Conservation (phyloP, 2,113 vertebrate genomes). For the Malurus alboscapulatus region DNA sequence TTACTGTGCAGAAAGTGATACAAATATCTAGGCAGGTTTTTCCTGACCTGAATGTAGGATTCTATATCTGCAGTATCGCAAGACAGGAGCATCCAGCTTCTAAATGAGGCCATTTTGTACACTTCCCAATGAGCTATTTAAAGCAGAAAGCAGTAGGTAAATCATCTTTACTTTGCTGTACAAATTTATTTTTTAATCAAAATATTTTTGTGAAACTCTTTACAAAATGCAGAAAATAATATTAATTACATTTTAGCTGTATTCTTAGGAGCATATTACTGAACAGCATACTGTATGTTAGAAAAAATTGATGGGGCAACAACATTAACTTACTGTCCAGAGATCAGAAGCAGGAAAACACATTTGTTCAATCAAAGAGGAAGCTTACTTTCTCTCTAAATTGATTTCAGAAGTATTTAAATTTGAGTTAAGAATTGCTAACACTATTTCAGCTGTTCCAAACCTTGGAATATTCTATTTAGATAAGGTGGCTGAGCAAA, state of each 20-base stretch:
- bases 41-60: background rate
- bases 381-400: background rate
- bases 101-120: background rate
- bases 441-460: conserved; percentile 23
- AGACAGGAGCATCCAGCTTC: background rate
- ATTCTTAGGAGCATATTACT: background rate
- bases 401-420: conserved; percentile 43
- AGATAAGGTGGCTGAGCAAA: conserved; percentile 35
- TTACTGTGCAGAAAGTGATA: background rate
- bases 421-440: conserved; percentile 5
- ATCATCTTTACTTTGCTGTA: background rate
- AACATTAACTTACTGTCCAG: background rate
- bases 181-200: background rate
- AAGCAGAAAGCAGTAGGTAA: background rate
- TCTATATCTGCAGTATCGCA: background rate
- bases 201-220: background rate
- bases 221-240: background rate
- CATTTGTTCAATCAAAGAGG: background rate
- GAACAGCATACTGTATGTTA: background rate
- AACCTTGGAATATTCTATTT: conserved; percentile 24
- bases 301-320: background rate
- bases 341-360: conserved; percentile 17
- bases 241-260: background rate
- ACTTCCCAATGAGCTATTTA: background rate
- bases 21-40: background rate